phyloP scores from a whole-genome alignment of 2,888 invertebrate species.

The Yponomeuta cagnagella region DNA sequence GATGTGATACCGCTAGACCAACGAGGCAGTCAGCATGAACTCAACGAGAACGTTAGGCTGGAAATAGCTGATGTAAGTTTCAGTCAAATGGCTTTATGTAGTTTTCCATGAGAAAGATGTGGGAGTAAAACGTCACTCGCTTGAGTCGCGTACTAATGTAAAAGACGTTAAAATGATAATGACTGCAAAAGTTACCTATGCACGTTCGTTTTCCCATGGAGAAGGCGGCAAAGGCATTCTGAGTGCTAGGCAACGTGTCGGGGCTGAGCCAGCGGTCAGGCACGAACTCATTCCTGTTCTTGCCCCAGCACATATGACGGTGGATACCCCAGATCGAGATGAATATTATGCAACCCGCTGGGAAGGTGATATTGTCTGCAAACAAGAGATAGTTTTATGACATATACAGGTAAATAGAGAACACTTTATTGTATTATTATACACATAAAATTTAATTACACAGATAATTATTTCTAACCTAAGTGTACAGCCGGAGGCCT shows the following conservation, averaged over 20 bases:
- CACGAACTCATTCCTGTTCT: slow-evolving; percentile 23
- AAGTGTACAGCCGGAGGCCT: no score
- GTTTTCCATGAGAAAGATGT: neutral
- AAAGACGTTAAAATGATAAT: slow-evolving; percentile 11
- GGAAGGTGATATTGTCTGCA: slow-evolving; percentile 5
- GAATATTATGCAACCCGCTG: neutral
- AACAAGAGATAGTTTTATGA: neutral
- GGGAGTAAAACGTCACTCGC: no score
- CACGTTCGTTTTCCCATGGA: slow-evolving; percentile 23
- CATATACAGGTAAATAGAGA: no score
- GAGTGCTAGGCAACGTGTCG: slow-evolving; percentile 20
- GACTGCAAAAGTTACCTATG: slow-evolving; percentile 23
- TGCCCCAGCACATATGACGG: slow-evolving; percentile 13
- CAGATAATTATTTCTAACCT: no score
- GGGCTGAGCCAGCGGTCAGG: slow-evolving; percentile 23
- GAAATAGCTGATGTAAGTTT: no score
- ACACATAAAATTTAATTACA: no score
- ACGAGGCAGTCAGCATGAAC: no score
- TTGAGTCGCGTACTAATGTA: neutral
- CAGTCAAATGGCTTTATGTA: no score
- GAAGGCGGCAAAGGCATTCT: slow-evolving; percentile 22
- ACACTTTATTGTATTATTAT: no score
- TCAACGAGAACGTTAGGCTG: no score
- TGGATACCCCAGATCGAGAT: slow-evolving; percentile 5
- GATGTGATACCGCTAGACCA: no score